Percentiles rank a stretch among this genome's conserved stretches.
These are phyloP conservation scores for Dendroctonus valens DNA, from an alignment of 1,140 invertebrate genomes.

Conservation along the genomic window DNA sequence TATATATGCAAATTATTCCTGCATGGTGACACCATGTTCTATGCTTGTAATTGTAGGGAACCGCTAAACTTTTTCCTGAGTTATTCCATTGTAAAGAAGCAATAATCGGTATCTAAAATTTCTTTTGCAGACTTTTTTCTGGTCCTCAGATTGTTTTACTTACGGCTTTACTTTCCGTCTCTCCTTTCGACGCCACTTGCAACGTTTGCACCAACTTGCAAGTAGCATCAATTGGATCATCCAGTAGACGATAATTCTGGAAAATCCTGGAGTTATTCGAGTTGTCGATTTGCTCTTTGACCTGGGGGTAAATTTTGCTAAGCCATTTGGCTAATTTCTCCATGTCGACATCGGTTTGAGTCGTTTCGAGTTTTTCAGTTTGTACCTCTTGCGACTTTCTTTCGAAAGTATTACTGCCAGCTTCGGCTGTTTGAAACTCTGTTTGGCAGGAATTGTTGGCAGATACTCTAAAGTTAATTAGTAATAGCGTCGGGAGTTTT, in stretches of 20 bases:
- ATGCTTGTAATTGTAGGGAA: constrained; percentile 42
- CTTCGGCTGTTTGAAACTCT: constrained; percentile 32
- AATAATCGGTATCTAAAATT: constrained; percentile 26
- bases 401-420: constrained; percentile 24
- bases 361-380: constrained; percentile 29
- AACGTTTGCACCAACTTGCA: constrained; percentile 38
- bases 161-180: constrained; percentile 28
- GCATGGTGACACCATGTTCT: constrained; percentile 46
- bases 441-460: constrained; percentile 39
- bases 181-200: constrained; percentile 26
- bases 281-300: constrained; percentile 43
- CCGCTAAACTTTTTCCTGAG: constrained; percentile 42
- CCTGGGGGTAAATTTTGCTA: constrained; percentile 41
- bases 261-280: constrained; percentile 40
- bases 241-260: constrained; percentile 36
- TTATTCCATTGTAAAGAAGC: constrained; percentile 43
- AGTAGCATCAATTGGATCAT: constrained; percentile 28
- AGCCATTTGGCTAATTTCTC: constrained; percentile 44
- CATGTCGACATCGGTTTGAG: constrained; percentile 35
- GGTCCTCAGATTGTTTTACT: neutral
- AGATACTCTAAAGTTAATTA: constrained; percentile 38
- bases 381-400: constrained; percentile 35
- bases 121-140: neutral
- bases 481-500: neutral
- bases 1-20: constrained; percentile 37